Evolutionary conservation across 2,797 vertebrate genomes (phyloP).

Genomic region (Agapornis canus): DNA sequence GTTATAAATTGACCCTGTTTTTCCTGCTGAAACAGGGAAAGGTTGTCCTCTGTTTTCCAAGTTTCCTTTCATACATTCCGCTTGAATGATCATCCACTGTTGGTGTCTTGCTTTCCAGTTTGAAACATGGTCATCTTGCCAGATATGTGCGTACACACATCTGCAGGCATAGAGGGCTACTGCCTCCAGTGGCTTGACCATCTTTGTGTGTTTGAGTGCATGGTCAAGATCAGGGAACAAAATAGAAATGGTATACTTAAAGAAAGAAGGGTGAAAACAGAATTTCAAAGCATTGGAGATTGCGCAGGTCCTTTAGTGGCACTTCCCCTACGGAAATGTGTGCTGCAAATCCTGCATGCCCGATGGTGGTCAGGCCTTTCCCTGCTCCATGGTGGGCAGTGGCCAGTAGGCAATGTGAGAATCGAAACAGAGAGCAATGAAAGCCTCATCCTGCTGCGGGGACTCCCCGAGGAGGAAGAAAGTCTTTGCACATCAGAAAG

Average conservation of each 20-base stretch:
- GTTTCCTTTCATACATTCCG: not conserved
- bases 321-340: not conserved
- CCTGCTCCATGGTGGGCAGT: not conserved
- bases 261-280: not conserved
- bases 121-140: not conserved
- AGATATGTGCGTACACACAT: fast-evolving
- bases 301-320: not conserved
- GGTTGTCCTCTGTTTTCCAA: not conserved
- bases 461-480: not conserved
- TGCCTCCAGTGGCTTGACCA: not conserved
- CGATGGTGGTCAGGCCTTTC: fast-evolving
- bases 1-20: not conserved
- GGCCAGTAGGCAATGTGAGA: not conserved
- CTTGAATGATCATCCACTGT: not conserved
- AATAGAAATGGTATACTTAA: not conserved
- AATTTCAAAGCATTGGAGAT: not conserved
- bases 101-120: not conserved
- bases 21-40: not conserved
- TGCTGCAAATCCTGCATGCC: not conserved
- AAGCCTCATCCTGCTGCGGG: not conserved
- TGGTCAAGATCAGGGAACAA: not conserved
- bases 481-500: not conserved
- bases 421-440: not conserved
- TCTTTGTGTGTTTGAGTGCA: not conserved
- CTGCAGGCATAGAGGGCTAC: not conserved